phyloP scores from a whole-genome alignment of 2,113 vertebrate genomes.

The Athene noctua region DNA sequence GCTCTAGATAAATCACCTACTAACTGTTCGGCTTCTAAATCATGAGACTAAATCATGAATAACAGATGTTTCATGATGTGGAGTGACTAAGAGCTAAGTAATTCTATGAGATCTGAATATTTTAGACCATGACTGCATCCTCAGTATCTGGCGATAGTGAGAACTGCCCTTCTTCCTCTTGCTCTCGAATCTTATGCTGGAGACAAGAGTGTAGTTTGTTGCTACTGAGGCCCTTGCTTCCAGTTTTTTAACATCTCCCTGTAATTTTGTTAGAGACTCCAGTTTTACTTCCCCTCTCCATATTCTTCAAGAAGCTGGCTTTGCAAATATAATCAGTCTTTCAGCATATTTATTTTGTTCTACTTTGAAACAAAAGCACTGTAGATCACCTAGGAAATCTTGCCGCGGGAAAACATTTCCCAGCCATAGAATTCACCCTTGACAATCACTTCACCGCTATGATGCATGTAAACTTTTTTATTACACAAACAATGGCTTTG shows the following conservation, averaged over 20 bases:
- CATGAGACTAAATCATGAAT: neutral
- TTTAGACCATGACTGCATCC: neutral
- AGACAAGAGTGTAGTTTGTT: neutral
- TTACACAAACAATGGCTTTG: neutral
- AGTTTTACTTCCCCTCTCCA: neutral
- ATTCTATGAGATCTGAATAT: slow-evolving; percentile 12
- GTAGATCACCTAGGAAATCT: neutral
- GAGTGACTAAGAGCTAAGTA: neutral
- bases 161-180: neutral
- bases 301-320: neutral
- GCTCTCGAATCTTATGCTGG: neutral
- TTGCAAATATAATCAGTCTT: neutral
- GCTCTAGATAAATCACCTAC: neutral
- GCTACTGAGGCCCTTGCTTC: neutral
- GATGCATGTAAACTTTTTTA: neutral
- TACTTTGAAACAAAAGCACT: neutral
- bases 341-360: neutral
- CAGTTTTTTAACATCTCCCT: neutral
- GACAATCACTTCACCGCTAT: neutral
- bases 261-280: neutral
- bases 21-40: slow-evolving; percentile 3
- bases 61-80: neutral
- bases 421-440: neutral
- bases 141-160: neutral
- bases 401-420: neutral